Conservation (phyloP, 2,888 invertebrate species). For the Tipula vernalis region DNA sequence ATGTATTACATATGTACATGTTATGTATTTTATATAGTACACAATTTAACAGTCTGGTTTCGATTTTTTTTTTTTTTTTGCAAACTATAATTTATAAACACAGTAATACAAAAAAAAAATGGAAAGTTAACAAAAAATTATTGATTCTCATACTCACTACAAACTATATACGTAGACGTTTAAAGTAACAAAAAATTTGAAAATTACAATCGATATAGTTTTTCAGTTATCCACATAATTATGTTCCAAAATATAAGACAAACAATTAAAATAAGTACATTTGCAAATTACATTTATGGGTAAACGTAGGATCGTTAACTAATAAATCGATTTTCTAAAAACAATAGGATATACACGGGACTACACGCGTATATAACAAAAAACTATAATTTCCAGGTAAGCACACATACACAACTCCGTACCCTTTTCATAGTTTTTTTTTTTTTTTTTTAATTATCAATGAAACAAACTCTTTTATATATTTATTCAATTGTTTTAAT, state of each 20-base stretch:
- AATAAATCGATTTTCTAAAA: not conserved
- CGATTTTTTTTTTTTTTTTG: not conserved
- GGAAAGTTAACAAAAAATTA: not conserved
- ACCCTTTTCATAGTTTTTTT: not conserved
- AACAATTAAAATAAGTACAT: not conserved
- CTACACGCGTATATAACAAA: not conserved
- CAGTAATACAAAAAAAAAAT: not conserved
- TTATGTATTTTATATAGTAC: not conserved
- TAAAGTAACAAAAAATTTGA: not conserved
- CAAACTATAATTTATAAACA: not conserved
- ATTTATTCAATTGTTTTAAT: not conserved
- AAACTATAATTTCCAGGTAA: not conserved
- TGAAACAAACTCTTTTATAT: not conserved
- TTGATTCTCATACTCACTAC: not conserved
- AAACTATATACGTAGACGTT: not conserved
- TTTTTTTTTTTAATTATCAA: not conserved
- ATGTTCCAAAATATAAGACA: not conserved
- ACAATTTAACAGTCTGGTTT: not conserved
- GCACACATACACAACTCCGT: not conserved
- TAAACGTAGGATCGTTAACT: not conserved
- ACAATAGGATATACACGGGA: not conserved
- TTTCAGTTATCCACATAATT: not conserved
- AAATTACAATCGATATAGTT: not conserved
- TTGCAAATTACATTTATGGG: not conserved
- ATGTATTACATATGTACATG: not conserved